Percentiles rank a stretch among this genome's conserved stretches.
Evolutionary conservation across 2,797 vertebrate genomes (phyloP).

Genomic region (Lithobates sylvaticus): DNA sequence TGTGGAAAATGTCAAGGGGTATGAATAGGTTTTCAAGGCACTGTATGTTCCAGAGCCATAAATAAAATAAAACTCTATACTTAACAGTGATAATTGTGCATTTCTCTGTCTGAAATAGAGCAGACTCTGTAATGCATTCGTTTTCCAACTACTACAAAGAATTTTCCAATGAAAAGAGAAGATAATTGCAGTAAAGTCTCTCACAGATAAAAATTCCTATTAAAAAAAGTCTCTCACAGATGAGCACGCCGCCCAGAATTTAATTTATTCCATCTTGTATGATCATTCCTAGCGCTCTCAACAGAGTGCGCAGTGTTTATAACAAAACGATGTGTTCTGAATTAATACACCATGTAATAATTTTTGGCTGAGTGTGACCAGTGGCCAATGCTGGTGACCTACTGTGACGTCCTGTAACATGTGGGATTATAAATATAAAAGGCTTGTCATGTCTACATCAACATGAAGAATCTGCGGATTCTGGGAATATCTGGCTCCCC

Average conservation of each 20-base stretch:
- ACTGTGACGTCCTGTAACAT: not conserved
- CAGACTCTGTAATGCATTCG: no score
- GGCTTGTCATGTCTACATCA: constrained; percentile 12
- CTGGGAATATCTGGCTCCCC: constrained; percentile 43
- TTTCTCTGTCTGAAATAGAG: no score
- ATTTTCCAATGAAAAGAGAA: not conserved
- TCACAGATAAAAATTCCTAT: not conserved
- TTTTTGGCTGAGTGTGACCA: constrained; percentile 7
- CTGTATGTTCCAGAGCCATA: no score
- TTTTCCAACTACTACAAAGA: not conserved
- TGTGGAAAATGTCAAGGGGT: no score
- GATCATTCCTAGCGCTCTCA: not conserved
- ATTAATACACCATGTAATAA: constrained; percentile 22
- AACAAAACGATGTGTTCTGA: not conserved
- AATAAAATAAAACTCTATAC: no score
- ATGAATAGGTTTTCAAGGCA: no score
- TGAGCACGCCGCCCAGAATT: no score
- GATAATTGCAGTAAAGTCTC: constrained; percentile 1
- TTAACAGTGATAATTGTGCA: no score
- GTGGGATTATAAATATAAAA: constrained; percentile 24
- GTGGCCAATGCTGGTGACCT: not conserved
- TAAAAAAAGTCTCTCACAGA: not conserved
- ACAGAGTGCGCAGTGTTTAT: not conserved
- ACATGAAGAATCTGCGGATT: constrained; percentile 25
- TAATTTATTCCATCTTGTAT: not conserved